Evolutionary conservation across 1,140 invertebrate genomes (phyloP), one percentile per base, ranked within the genome.

Genomic region (Wiebesia pumilae): DNA sequence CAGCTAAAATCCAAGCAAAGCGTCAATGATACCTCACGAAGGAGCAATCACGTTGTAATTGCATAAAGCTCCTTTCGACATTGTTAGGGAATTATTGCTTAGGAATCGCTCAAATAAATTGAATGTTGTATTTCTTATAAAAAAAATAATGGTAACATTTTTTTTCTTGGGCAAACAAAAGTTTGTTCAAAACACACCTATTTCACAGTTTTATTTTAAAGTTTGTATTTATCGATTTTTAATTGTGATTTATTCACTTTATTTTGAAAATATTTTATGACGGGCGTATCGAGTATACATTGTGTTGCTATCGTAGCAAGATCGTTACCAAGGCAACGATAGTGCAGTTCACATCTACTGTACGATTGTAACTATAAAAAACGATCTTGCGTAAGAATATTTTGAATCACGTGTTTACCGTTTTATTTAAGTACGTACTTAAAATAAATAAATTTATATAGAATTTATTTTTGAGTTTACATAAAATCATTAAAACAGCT

Each of bases 41-140:
- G 78, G 51, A 81, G 21, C 51, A 84, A 86, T 77, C 85, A 88
- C 75, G 75, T 87, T 87, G 81, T 86, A 81, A 86, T 86, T 86
- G 65, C 51, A 86, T 86, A 80, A 88, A 88, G 85, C 90, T 91
- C 89, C 90, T 92, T 92, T 89, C 89, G 89, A 90, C 90, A 89
- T 93, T 91, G 93, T 93, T 93, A 91, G 90, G 91, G 90, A 92
- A 92, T 93, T 93, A 93, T 92, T 92, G 90, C 90, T 92, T 93
- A 93, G 91, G 90, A 90, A 91, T 91, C 90, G 91, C 92, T 92
- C 91, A 90, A 93, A 93, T 91, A 91, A 91, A 93, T 89, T 92
- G 87, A 92, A 93, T 92, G 92, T 93, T 93, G 92, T 93, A 93
- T 93, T 93, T 93, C 92, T 93, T 93, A 92, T 92, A 89, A 89